A percentile compares a stretch with the other conserved stretches of the same genome.
Conservation (phyloP, 2,113 vertebrate species). For the Ivindomyrus marchei region DNA sequence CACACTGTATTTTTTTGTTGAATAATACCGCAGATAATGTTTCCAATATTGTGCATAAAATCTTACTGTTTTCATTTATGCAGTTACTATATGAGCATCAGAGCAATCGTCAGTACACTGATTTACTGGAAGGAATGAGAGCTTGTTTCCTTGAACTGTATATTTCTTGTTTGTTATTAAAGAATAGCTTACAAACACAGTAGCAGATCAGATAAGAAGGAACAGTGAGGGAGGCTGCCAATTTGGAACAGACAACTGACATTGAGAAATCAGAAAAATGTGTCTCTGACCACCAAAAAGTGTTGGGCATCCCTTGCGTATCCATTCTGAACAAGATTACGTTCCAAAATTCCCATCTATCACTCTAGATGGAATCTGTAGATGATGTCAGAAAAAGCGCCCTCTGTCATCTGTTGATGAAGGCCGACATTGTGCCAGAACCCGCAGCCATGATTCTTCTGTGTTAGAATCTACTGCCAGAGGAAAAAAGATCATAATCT, state of each 20-base stretch:
- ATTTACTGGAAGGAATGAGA: background rate
- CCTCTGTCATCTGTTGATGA: background rate
- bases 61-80: background rate
- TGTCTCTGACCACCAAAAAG: background rate
- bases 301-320: background rate
- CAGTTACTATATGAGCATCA: background rate
- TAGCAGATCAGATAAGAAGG: background rate
- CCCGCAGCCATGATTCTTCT: background rate
- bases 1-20: background rate
- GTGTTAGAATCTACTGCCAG: background rate
- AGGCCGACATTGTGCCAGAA: background rate
- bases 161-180: background rate
- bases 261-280: background rate
- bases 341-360: constrained; percentile 13
- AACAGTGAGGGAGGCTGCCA: background rate
- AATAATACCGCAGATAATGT: background rate
- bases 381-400: background rate
- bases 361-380: background rate
- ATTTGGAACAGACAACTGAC: background rate
- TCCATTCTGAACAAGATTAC: constrained; percentile 1
- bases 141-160: background rate
- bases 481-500: background rate
- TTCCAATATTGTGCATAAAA: background rate
- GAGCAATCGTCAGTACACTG: background rate
- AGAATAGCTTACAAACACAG: background rate